Evolutionary conservation across 2,113 vertebrate genomes (phyloP).

Genomic region (Apistogramma diplotaenia): DNA sequence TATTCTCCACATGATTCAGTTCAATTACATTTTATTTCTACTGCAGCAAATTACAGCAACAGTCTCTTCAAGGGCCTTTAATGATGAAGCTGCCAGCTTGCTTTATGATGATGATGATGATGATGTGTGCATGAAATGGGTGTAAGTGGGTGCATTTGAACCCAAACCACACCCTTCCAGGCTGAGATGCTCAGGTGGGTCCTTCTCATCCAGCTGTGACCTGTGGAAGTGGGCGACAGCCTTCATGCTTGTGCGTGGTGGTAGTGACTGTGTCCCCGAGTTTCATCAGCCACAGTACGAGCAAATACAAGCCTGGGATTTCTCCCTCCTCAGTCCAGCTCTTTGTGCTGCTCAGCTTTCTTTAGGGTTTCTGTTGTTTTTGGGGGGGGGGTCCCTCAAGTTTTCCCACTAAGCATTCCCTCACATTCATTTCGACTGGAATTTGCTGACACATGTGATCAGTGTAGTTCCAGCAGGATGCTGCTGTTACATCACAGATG

Average conservation of each 20-base stretch:
- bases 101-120: neutral
- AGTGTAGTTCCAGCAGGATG: too few species aligned
- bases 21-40: too few species aligned
- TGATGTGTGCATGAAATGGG: too few species aligned
- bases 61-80: neutral
- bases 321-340: neutral
- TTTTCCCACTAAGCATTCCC: neutral
- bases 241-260: neutral
- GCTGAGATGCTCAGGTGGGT: neutral
- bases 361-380: neutral
- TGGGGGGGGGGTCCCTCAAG: neutral
- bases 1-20: too few species aligned
- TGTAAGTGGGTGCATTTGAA: neutral
- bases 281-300: neutral
- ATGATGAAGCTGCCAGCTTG: neutral
- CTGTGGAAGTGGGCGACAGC: neutral
- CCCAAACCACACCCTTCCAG: neutral
- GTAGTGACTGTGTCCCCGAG: neutral
- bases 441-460: too few species aligned
- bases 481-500: too few species aligned
- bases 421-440: neutral
- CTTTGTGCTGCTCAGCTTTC: neutral
- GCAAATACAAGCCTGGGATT: neutral
- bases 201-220: neutral
- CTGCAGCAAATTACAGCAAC: too few species aligned